A percentile compares a stretch with the other conserved stretches of the same genome.
These are phyloP conservation scores for Arothron firmamentum DNA, from an alignment of 2,113 vertebrate species.

Conservation along the genomic window DNA sequence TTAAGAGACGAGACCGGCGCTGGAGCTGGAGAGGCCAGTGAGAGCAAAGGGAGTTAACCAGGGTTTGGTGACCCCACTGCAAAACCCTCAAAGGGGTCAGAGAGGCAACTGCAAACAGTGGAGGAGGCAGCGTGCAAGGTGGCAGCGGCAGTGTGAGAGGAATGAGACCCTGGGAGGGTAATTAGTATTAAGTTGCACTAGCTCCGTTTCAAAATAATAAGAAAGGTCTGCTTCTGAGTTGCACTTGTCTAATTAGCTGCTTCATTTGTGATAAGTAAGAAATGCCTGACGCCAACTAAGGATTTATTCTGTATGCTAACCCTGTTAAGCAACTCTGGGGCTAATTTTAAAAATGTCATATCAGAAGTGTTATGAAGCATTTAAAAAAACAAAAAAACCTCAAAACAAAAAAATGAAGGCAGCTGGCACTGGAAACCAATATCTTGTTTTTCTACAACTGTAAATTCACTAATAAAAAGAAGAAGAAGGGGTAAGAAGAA, in stretches of 20 bases:
- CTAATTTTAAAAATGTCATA: too few relatives aligned
- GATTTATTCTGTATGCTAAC: not conserved
- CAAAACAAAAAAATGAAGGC: too few relatives aligned
- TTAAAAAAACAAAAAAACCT: too few relatives aligned
- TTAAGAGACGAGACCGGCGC: slow-evolving; percentile 56
- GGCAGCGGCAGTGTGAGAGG: slow-evolving; percentile 40
- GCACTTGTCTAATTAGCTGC: slow-evolving; percentile 30
- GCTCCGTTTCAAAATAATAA: not conserved
- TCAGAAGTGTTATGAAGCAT: too few relatives aligned
- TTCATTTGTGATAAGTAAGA: not conserved
- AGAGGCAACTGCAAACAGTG: slow-evolving; percentile 41
- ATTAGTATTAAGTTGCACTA: slow-evolving; percentile 54
- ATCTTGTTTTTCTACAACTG: too few relatives aligned
- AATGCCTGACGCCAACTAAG: not conserved
- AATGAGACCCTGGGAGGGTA: slow-evolving; percentile 42
- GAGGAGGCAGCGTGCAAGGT: slow-evolving; percentile 52
- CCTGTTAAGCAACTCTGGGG: too few relatives aligned
- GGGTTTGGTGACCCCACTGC: slow-evolving; percentile 51
- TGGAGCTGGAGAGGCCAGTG: slow-evolving; percentile 52
- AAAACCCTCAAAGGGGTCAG: slow-evolving; percentile 47
- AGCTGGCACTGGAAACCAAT: too few relatives aligned
- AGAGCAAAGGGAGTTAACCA: slow-evolving; percentile 58
- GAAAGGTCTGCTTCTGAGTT: slow-evolving; percentile 16
- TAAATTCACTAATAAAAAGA: too few relatives aligned
- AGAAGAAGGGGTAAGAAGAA: too few relatives aligned